Percentiles rank a stretch among this genome's conserved stretches.
phyloP scores from a whole-genome alignment of 2,113 vertebrate genomes.

The Paraplagusia blochii region DNA sequence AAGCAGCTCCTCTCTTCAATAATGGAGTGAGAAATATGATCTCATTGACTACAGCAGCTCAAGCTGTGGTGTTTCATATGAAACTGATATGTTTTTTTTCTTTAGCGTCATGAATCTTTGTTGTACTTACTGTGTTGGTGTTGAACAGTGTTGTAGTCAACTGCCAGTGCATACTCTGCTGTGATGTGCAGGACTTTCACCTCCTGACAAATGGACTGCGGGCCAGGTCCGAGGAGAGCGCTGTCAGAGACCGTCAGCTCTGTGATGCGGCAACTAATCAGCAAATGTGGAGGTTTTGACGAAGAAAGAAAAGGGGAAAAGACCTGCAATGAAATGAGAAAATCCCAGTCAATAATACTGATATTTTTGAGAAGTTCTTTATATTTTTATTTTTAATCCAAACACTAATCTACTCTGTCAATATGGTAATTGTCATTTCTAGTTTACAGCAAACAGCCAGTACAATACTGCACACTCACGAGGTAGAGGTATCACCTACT shows the following conservation, averaged over 20 bases:
- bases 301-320: background rate
- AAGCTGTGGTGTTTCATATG: slow-evolving; percentile 36
- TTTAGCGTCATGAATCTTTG: slow-evolving; percentile 51
- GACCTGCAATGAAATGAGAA: background rate
- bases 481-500: slow-evolving; percentile 15
- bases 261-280: slow-evolving; percentile 42
- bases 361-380: slow-evolving; percentile 1
- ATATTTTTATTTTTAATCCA: too few relatives aligned
- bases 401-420: too few relatives aligned
- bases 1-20: slow-evolving; percentile 29
- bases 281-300: background rate
- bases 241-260: slow-evolving; percentile 51
- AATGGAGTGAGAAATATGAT: slow-evolving; percentile 42
- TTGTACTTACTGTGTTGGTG: slow-evolving; percentile 37
- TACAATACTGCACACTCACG: too few relatives aligned
- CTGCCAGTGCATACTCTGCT: slow-evolving; percentile 53
- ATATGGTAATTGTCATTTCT: too few relatives aligned
- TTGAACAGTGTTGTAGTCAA: slow-evolving; percentile 49
- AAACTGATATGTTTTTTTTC: slow-evolving; percentile 56
- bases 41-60: slow-evolving; percentile 53
- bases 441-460: too few relatives aligned
- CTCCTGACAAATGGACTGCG: slow-evolving; percentile 59
- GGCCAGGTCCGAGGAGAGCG: slow-evolving; percentile 58
- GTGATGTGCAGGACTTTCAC: slow-evolving; percentile 17
- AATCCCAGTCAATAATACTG: background rate